These are phyloP conservation scores for Tachystola acroxantha DNA, from an alignment of 2,888 invertebrate species.

Conservation along the genomic window DNA sequence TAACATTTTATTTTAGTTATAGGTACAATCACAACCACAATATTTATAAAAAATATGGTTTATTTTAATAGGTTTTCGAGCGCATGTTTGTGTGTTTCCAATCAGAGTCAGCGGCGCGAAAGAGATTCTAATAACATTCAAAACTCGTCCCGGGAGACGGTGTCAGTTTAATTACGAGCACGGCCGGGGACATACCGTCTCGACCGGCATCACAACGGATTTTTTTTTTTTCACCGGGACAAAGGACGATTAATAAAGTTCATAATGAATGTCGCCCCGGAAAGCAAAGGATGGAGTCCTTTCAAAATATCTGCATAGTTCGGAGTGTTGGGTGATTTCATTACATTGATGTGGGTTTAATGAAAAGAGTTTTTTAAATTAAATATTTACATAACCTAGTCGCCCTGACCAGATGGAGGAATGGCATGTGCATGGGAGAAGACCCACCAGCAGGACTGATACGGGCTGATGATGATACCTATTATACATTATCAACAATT, in stretches of 20 bases:
- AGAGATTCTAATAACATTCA: constrained; percentile 77
- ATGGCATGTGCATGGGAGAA: too few species aligned
- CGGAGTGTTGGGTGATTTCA: constrained; percentile 6
- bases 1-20: too few species aligned
- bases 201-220: constrained; percentile 60
- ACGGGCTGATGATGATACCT: too few species aligned
- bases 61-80: too few species aligned
- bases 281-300: constrained; percentile 51
- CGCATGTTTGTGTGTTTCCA: constrained; percentile 46
- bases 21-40: too few species aligned
- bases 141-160: constrained; percentile 69
- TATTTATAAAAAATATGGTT: too few species aligned
- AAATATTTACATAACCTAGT: too few species aligned
- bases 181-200: constrained; percentile 45
- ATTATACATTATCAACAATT: too few species aligned
- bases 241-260: constrained; percentile 77
- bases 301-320: constrained; percentile 33
- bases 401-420: too few species aligned
- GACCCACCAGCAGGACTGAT: too few species aligned
- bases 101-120: constrained; percentile 69
- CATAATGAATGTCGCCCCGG: constrained; percentile 67
- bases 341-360: constrained; percentile 8
- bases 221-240: constrained; percentile 69
- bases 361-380: too few species aligned
- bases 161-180: constrained; percentile 73